Evolutionary conservation across 2,888 invertebrate genomes (phyloP).

Genomic region (Metellina segmentata): DNA sequence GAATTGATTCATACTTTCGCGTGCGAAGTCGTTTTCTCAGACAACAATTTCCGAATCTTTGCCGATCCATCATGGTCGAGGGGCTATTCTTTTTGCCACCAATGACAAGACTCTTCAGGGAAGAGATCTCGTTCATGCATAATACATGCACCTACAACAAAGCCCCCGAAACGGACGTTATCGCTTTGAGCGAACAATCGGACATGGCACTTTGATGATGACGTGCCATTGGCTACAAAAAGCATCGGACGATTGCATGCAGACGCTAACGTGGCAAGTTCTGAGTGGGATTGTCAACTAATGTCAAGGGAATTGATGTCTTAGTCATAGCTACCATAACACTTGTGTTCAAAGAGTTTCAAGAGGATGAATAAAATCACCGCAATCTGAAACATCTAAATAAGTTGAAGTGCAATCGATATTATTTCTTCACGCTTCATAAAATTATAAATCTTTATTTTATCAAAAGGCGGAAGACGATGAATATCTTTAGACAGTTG

Average conservation of each 20-base stretch:
- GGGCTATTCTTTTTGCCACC: background rate
- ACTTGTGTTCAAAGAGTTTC: no score
- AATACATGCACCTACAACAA: conserved; percentile 22
- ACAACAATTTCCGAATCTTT: conserved; percentile 44
- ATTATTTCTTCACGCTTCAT: background rate
- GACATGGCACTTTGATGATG: background rate
- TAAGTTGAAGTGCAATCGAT: background rate
- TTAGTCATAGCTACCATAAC: background rate
- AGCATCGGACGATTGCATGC: no score
- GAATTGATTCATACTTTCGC: conserved; percentile 41
- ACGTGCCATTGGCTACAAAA: conserved; percentile 3
- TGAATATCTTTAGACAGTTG: background rate
- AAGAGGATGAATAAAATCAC: no score
- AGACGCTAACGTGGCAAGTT: background rate
- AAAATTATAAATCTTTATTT: background rate
- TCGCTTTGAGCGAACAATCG: conserved; percentile 28
- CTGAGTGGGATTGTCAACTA: background rate
- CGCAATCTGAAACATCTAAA: no score
- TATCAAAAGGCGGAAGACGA: background rate
- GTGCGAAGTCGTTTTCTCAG: conserved; percentile 30
- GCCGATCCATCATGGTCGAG: conserved; percentile 33
- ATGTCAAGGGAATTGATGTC: background rate
- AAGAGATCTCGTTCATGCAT: conserved; percentile 41
- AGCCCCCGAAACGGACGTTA: background rate
- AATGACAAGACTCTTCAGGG: background rate